phyloP scores from a whole-genome alignment of 2,113 vertebrate genomes.

The Catharus bicknelli region DNA sequence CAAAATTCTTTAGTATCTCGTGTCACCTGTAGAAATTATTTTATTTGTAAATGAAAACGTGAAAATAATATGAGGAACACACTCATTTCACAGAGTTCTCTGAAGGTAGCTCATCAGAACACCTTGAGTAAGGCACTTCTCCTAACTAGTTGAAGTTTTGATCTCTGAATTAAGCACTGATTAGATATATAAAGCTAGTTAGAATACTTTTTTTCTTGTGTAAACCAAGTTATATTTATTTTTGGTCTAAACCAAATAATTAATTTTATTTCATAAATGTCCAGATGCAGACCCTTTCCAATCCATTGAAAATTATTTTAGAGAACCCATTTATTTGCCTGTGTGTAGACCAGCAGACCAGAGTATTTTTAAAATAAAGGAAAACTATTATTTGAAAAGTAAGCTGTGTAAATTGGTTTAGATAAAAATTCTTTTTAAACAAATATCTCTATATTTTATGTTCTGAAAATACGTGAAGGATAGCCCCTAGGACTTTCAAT shows the following conservation, averaged over 20 bases:
- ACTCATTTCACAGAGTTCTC: neutral
- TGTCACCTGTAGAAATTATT: neutral
- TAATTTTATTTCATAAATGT: neutral
- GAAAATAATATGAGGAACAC: neutral
- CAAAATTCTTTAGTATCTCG: neutral
- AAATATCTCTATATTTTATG: neutral
- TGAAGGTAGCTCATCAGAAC: neutral
- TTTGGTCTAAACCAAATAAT: neutral
- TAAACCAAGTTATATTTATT: neutral
- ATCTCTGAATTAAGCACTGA: neutral
- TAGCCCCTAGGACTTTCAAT: neutral
- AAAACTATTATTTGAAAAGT: neutral
- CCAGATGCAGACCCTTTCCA: neutral
- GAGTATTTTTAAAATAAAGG: neutral
- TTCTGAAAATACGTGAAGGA: constrained; percentile 1
- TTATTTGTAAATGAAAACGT: neutral
- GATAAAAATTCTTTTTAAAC: neutral
- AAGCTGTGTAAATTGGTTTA: constrained; percentile 13
- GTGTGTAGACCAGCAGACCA: neutral
- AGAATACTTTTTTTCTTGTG: neutral
- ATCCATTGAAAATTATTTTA: neutral
- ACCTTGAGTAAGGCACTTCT: neutral
- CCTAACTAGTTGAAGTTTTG: neutral
- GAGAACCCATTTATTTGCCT: neutral
- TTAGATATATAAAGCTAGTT: neutral